Evolutionary conservation across 2,888 invertebrate genomes (phyloP).

Genomic region (Campopleginae sp.): DNA sequence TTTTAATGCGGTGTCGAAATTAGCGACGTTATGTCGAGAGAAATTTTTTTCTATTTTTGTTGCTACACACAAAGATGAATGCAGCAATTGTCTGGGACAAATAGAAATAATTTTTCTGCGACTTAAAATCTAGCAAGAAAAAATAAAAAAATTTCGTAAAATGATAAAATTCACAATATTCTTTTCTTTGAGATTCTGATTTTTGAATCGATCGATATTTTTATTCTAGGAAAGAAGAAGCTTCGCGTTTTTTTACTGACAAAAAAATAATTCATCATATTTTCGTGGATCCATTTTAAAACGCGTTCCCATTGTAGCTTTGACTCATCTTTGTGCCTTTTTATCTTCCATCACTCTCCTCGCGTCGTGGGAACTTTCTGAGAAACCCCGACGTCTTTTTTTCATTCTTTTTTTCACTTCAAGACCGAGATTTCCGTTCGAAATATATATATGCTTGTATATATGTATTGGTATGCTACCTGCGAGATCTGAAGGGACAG

Average conservation of each 20-base stretch:
- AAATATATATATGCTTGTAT: background rate
- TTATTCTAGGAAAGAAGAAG: background rate
- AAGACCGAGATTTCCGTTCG: conserved; percentile 30
- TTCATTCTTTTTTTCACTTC: conserved; percentile 8
- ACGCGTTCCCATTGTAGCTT: background rate
- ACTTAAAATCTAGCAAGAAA: too few species aligned
- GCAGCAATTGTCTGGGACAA: too few species aligned
- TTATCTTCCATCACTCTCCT: conserved; percentile 18
- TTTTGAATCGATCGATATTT: background rate
- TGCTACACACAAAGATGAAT: too few species aligned
- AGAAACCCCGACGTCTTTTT: conserved; percentile 22
- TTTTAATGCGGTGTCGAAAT: background rate
- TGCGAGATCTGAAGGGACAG: conserved; percentile 57
- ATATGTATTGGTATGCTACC: conserved; percentile 38
- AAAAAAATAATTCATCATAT: background rate
- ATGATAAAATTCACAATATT: too few species aligned
- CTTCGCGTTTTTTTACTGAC: background rate
- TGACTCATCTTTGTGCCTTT: background rate
- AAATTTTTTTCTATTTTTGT: background rate
- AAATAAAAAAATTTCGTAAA: too few species aligned
- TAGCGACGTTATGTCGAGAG: background rate
- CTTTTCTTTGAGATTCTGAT: too few species aligned
- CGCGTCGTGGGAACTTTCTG: conserved; percentile 41
- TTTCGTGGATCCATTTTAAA: conserved; percentile 3
- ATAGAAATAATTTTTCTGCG: too few species aligned